Evolutionary conservation across 2,888 invertebrate genomes (phyloP), one percentile per base, ranked within the genome.

Genomic region (Ophion slaviceki): DNA sequence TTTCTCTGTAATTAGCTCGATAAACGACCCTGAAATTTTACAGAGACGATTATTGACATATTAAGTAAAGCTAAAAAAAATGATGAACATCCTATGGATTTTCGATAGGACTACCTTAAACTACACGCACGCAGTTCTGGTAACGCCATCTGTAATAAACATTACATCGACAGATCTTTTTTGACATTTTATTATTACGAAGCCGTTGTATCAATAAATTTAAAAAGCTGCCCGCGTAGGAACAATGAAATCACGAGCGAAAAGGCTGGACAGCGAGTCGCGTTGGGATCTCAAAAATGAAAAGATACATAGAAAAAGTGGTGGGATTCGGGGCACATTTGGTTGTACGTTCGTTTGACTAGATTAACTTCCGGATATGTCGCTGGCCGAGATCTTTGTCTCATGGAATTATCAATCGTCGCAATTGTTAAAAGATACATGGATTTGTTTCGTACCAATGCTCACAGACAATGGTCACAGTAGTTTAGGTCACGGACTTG

Each of bases 281-380:
- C 61, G n/a, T 24, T n/a, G 32, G 28, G 28, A 32, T 32, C 40
- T 4, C 5, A 36, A 62, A 28, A 7, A 57, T n/a, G 32, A 40
- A 14, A 17, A 36, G 64, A 36, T 32, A 64, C 36, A 57, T 20
- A 24, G 14, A 40, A 40, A 40, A 40, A 40, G 40, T 40, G 7
- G 66, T n/a, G 57, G n/a, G 20, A 75, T 75, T 53, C 57, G 40
- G 53, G 67, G 74, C 53, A 57, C 36, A 61, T n/a, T 57, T 59
- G n/a, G 47, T 53, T 72, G 11, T 70, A 47, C 45, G 8, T 80
- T 72, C 32, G 28, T 85, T 85, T 85, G 85, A 85, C 82, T 85
- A 82, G 85, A 85, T 82, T 76, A 53, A 5, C 17, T 14, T 53
- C 28, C 36, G 62, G 11, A 61, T 76, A 10, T 7, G 20, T 28